Evolutionary conservation across 2,113 vertebrate species (phyloP), one percentile per base, ranked within the genome.

Genomic region (Leucopternis melanops): DNA sequence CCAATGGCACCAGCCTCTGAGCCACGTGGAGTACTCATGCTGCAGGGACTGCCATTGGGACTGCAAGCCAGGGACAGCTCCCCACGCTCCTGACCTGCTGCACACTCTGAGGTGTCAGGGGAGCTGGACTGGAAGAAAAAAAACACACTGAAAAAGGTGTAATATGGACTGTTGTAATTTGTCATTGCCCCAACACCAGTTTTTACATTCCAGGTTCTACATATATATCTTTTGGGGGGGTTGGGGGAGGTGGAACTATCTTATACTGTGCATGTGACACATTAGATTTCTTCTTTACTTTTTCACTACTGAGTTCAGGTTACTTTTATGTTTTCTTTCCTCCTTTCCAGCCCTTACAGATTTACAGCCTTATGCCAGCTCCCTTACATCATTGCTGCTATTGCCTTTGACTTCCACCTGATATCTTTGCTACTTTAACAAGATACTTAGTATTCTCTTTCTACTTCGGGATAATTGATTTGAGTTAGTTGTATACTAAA

Each of bases 1-100:
- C n/a, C n/a, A n/a, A n/a, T n/a, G n/a, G n/a, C n/a, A n/a, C n/a
- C n/a, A n/a, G n/a, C n/a, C n/a, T n/a, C n/a, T n/a, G n/a, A n/a
- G n/a, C n/a, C n/a, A n/a, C n/a, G n/a, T 47, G 34, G 40, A 80
- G 31, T 18, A 23, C 31, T 73, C 50, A 40, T 0, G 0, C 44
- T 40, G 25, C 52, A 45, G 38, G 14, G 6, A 27, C 18, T 57
- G 23, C 16, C 34, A 8, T 1, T 32, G 36, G 54, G 32, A 23
- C 40, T 69, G 17, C 27, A 77, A 31, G 16, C 7, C n/a, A 55
- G 22, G 11, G 29, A 23, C 6, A 34, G 18, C 27, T 80, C 66
- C 52, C 57, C 19, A 16, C 1, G 7, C 23, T 90, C 29, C 54
- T 36, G 52, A 75, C 29, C 45, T 52, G 20, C 45, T 69, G 40